These are phyloP conservation scores for Adrianichthys oophorus DNA, from an alignment of 2,797 vertebrate species.

Conservation along the genomic window DNA sequence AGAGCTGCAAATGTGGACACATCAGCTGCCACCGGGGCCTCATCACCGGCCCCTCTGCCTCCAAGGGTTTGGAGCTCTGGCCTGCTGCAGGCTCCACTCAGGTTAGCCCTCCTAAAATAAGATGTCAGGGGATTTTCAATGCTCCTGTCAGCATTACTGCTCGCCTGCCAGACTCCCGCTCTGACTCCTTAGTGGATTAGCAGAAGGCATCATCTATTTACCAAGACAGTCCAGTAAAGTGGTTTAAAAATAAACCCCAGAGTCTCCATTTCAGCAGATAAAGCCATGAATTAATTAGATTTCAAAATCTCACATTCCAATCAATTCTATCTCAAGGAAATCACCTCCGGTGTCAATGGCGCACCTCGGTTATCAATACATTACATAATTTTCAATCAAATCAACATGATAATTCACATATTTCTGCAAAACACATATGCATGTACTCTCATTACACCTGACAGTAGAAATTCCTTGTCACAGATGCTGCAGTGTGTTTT, in stretches of 20 bases:
- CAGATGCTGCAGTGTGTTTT: no score
- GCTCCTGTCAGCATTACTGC: slow-evolving; percentile 70
- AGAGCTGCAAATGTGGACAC: slow-evolving; percentile 62
- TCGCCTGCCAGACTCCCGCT: slow-evolving; percentile 48
- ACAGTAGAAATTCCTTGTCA: no score
- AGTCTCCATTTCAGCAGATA: neutral
- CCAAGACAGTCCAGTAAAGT: slow-evolving; percentile 30
- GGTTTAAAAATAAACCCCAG: slow-evolving; percentile 25
- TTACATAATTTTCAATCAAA: no score
- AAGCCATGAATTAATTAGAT: slow-evolving; percentile 7
- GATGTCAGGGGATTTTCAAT: slow-evolving; percentile 75
- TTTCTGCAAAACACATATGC: no score
- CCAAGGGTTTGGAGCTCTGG: slow-evolving; percentile 52
- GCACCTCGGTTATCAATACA: no score
- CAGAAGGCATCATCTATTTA: slow-evolving; percentile 60
- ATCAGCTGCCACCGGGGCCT: slow-evolving; percentile 58
- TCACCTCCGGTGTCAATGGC: neutral
- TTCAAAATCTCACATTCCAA: neutral
- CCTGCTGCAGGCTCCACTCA: slow-evolving; percentile 45
- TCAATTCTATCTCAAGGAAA: slow-evolving; percentile 29
- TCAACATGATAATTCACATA: no score
- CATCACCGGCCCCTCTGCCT: slow-evolving; percentile 55
- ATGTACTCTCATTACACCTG: no score
- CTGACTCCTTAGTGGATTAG: slow-evolving; percentile 58
- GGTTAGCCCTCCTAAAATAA: slow-evolving; percentile 71